Evolutionary conservation across 1,140 invertebrate species (phyloP).

Genomic region (Parapsyche elsis): DNA sequence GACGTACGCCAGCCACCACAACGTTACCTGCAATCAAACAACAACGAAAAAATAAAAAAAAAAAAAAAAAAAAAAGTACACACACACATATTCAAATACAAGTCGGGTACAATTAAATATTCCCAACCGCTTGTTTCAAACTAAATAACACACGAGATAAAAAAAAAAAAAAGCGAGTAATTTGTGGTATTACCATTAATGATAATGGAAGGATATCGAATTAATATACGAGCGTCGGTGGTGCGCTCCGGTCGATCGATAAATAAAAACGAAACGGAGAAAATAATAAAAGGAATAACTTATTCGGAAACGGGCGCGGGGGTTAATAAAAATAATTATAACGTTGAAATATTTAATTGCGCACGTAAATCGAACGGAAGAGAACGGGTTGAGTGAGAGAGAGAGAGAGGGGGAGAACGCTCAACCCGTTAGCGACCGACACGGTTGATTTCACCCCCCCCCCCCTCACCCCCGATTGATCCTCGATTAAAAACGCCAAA

Average conservation of each 20-base stretch:
- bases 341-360: conserved; percentile 55
- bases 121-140: conserved; percentile 35
- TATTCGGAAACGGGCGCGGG: conserved; percentile 27
- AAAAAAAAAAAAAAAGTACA: background rate
- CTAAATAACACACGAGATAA: conserved; percentile 37
- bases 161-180: conserved; percentile 24
- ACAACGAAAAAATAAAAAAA: conserved; percentile 9
- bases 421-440: background rate
- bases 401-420: background rate
- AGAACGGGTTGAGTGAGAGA: background rate
- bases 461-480: no score
- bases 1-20: background rate
- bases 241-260: background rate
- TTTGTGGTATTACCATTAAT: conserved; percentile 41
- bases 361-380: conserved; percentile 46
- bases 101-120: conserved; percentile 30
- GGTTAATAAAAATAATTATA: conserved; percentile 54
- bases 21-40: conserved; percentile 10
- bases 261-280: conserved; percentile 35
- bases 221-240: conserved; percentile 24
- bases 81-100: background rate
- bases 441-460: no score
- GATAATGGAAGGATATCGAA: conserved; percentile 39
- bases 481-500: no score
- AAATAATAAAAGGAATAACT: conserved; percentile 46